These are phyloP conservation scores for Perognathus longimembris DNA, from an alignment of 2,113 vertebrate species.

Conservation along the genomic window DNA sequence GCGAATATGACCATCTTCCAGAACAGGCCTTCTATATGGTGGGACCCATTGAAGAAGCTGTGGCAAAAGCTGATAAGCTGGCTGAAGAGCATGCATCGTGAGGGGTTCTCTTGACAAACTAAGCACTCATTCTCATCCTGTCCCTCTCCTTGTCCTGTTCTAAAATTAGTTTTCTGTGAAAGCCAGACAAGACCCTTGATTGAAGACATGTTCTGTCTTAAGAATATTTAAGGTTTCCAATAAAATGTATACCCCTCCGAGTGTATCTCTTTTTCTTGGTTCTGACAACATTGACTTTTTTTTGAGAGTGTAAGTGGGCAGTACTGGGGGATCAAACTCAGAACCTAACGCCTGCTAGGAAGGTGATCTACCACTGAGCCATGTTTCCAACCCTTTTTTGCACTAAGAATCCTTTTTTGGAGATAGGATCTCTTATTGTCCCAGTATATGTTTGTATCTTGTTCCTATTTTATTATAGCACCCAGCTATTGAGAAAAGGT, in stretches of 20 bases:
- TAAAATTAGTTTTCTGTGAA: slow-evolving; percentile 60
- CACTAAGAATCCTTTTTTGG: no score
- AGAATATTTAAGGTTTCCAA: slow-evolving; percentile 90
- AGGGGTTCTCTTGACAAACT: slow-evolving; percentile 63
- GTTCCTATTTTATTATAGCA: no score
- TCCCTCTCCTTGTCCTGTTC: slow-evolving; percentile 22
- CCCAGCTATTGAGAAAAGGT: no score
- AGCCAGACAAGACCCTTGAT: slow-evolving; percentile 54
- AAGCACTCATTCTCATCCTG: slow-evolving; percentile 1
- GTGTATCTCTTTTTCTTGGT: slow-evolving; percentile 24
- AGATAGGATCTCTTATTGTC: no score
- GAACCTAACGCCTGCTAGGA: no score
- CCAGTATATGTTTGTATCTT: no score
- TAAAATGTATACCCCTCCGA: slow-evolving; percentile 83
- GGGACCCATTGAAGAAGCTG: slow-evolving; percentile 97
- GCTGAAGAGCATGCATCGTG: slow-evolving; percentile 95
- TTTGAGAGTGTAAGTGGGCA: no score
- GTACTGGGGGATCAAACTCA: no score
- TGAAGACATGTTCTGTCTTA: slow-evolving; percentile 70
- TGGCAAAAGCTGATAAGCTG: slow-evolving; percentile 95
- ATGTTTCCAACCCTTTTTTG: no score
- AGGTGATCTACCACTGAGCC: no score
- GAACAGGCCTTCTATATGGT: slow-evolving; percentile 99
- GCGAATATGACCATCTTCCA: slow-evolving; percentile 94
- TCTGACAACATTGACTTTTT: background rate